These are phyloP conservation scores for Amiota minor DNA, from an alignment of 2,888 invertebrate species.

Conservation along the genomic window DNA sequence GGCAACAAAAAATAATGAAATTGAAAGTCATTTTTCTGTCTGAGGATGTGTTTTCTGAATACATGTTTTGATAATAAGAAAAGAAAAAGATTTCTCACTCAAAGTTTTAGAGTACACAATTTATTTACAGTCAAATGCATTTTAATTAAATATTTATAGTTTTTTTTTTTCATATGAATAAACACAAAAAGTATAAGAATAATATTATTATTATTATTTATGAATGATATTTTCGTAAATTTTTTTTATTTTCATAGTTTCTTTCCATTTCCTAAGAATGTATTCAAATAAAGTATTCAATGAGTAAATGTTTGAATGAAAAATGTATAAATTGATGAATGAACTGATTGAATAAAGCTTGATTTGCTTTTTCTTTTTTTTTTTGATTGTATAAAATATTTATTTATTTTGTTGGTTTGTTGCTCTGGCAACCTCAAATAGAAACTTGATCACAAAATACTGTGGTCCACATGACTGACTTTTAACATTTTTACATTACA, in stretches of 20 bases:
- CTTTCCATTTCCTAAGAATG: too few relatives aligned
- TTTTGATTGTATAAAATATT: too few relatives aligned
- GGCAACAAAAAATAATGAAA: slow-evolving; percentile 4
- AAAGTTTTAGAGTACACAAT: too few relatives aligned
- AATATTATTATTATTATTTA: too few relatives aligned
- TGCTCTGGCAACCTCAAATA: slow-evolving; percentile 29
- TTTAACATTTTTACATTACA: slow-evolving; percentile 29
- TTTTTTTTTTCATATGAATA: background rate
- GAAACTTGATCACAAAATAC: slow-evolving; percentile 40
- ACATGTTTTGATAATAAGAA: background rate
- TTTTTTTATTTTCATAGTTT: too few relatives aligned
- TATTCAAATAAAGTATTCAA: too few relatives aligned
- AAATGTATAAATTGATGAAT: too few relatives aligned
- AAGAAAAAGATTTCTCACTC: too few relatives aligned
- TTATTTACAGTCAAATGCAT: slow-evolving; percentile 1
- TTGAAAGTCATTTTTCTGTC: background rate
- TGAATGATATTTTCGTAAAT: too few relatives aligned
- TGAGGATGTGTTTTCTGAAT: background rate
- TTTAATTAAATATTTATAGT: background rate
- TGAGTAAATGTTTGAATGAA: too few relatives aligned
- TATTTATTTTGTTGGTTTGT: background rate
- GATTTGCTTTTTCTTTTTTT: too few relatives aligned
- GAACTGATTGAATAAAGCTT: too few relatives aligned
- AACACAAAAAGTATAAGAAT: background rate
- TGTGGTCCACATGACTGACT: slow-evolving; percentile 46